These are phyloP conservation scores for Boloria euphrosyne DNA, from an alignment of 2,888 invertebrate genomes.

Conservation along the genomic window DNA sequence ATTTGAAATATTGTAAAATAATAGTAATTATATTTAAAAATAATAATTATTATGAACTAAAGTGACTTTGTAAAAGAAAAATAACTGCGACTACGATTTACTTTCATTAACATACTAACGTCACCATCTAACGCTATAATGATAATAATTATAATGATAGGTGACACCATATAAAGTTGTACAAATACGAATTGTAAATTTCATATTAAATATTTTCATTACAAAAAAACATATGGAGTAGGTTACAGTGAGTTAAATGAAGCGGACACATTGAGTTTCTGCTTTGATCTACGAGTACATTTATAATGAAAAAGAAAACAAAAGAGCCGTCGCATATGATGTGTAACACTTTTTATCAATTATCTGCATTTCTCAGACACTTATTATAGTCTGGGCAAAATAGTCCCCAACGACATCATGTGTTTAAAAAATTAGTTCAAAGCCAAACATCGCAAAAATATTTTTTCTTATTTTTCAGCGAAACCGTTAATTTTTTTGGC, in stretches of 20 bases:
- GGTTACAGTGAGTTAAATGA: conserved; percentile 9
- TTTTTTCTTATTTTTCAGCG: no score
- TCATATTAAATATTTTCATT: conserved; percentile 5
- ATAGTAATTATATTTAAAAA: no score
- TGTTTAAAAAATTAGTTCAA: no score
- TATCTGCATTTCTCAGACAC: no score
- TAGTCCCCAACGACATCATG: no score
- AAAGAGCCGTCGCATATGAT: no score
- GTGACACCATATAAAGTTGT: conserved; percentile 15
- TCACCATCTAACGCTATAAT: conserved; percentile 6
- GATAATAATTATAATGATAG: conserved; percentile 6
- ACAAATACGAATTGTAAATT: conserved; percentile 13
- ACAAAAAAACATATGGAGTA: conserved; percentile 9
- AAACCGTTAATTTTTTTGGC: no score
- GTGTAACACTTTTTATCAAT: no score
- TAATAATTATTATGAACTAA: no score
- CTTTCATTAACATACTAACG: neutral
- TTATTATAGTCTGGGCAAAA: no score
- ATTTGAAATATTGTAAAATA: no score
- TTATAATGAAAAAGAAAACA: conserved; percentile 9
- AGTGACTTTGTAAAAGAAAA: neutral
- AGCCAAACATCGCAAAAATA: no score
- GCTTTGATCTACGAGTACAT: conserved; percentile 4
- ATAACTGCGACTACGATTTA: neutral
- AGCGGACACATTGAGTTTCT: conserved; percentile 11